phyloP scores from a whole-genome alignment of 2,888 invertebrate species.

The Apamea epomidion region DNA sequence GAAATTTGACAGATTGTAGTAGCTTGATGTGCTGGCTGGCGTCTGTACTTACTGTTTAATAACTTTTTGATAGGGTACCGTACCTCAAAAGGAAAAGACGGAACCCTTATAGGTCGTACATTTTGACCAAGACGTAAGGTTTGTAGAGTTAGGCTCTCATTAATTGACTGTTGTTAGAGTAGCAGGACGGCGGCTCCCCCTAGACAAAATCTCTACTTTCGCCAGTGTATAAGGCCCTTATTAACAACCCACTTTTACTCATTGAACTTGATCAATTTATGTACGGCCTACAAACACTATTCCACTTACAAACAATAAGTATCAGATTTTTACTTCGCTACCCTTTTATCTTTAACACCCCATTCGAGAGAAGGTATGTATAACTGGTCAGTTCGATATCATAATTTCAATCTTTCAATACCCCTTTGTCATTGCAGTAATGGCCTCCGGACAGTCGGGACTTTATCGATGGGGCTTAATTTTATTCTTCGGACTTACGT shows the following conservation, averaged over 20 bases:
- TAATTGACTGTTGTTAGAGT: too few species aligned
- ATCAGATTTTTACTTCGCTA: not conserved
- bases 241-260: not conserved
- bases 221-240: not conserved
- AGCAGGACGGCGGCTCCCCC: too few species aligned
- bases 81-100: too few species aligned
- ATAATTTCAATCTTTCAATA: constrained; percentile 56
- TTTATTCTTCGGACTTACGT: constrained; percentile 50
- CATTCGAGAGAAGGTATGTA: constrained; percentile 8
- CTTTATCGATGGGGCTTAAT: constrained; percentile 57
- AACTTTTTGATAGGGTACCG: too few species aligned
- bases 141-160: too few species aligned
- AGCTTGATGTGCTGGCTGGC: too few species aligned
- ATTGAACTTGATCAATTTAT: not conserved
- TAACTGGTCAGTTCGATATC: constrained; percentile 47
- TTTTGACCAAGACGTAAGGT: too few species aligned
- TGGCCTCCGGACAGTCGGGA: constrained; percentile 46
- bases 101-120: too few species aligned
- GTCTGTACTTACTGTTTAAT: too few species aligned
- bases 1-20: too few species aligned
- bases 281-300: not conserved
- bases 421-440: constrained; percentile 58
- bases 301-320: constrained; percentile 1
- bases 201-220: too few species aligned
- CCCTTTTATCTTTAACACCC: constrained; percentile 33